Base-by-base conservation (phyloP, 2,797 vertebrate species). In the Pampus argenteus region DNA sequence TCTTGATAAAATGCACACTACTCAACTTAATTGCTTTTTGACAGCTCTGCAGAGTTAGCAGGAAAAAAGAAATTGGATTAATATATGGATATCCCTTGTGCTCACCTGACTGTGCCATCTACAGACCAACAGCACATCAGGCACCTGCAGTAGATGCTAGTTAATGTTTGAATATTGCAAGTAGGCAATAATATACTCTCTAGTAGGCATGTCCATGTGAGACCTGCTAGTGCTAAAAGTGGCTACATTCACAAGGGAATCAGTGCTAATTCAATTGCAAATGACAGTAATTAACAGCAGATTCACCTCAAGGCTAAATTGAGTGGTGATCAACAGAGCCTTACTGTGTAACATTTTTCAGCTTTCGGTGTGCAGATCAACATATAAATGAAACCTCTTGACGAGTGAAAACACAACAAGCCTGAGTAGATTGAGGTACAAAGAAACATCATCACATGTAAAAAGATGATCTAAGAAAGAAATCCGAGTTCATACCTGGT, bases 21-120 rank as follows among this genome's bases (percentile, higher is more conserved):
- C 90, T 94, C 92, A 90, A 84, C 76, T 86, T 94, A 94, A 95
- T 94, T 93, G 92, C 91, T 93, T 94, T 93, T 83, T 94, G 93
- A 95, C 93, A 94, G 89, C 82, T 91, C 78, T 17, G 90, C 91
- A 79, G 87, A 91, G 88, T 90, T 89, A 88, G 92, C 92, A 93
- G 85, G 90, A 89, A 89, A 88, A 78, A 78, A 84, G 61, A 88
- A 93, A 94, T 86, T 89, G 80, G 86, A 94, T 93, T 91, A 93
- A 90, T 88, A 87, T 86, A 91, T 36, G 73, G 67, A 84, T 82
- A 88, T 86, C 74, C 70, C 76, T 63, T 29, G 22, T 56, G 66
- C 57, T 67, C 64, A 86, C 74, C 76, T 86, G 76, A 72, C 65
- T 71, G 56, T 66, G 62, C 51, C 68, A 52, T 82, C 62, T 51